These are phyloP conservation scores for Morpho deidamia DNA, from an alignment of 2,888 invertebrate genomes.

Conservation along the genomic window DNA sequence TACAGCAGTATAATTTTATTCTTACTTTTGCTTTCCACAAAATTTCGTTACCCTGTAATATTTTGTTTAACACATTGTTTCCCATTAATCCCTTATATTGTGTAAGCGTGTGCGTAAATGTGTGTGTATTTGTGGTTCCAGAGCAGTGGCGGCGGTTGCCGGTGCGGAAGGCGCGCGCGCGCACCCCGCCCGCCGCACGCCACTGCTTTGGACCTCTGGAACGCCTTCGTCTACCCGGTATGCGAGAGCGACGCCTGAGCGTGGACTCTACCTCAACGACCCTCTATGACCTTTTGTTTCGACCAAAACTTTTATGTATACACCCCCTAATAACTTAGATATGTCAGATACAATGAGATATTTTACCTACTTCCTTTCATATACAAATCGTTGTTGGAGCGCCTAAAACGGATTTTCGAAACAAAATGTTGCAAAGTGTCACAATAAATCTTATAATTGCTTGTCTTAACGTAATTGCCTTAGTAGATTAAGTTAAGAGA, in stretches of 20 bases:
- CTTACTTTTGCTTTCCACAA: too few species aligned
- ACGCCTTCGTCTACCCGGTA: conserved; percentile 83
- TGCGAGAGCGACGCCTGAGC: conserved; percentile 70
- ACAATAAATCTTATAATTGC: neutral
- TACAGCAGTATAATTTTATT: too few species aligned
- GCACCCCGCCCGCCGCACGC: conserved; percentile 84
- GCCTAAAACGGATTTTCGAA: conserved; percentile 10
- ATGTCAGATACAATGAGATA: neutral
- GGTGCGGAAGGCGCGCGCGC: conserved; percentile 78
- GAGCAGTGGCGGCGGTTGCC: conserved; percentile 80
- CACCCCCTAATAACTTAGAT: neutral
- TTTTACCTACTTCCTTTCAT: neutral
- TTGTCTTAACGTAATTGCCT: neutral
- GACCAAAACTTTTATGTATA: conserved; percentile 9
- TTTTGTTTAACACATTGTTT: neutral
- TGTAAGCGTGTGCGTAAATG: conserved; percentile 54
- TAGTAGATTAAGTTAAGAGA: neutral
- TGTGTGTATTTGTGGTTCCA: conserved; percentile 77
- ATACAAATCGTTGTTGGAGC: neutral
- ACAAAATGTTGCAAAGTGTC: conserved; percentile 20
- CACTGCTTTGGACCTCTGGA: conserved; percentile 82
- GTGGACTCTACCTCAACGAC: conserved; percentile 30
- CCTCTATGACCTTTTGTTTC: conserved; percentile 22
- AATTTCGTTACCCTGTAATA: neutral
- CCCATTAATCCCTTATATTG: conserved; percentile 27